Evolutionary conservation across 1,140 invertebrate species (phyloP).

Genomic region (Caenorhabditis briggsae): DNA sequence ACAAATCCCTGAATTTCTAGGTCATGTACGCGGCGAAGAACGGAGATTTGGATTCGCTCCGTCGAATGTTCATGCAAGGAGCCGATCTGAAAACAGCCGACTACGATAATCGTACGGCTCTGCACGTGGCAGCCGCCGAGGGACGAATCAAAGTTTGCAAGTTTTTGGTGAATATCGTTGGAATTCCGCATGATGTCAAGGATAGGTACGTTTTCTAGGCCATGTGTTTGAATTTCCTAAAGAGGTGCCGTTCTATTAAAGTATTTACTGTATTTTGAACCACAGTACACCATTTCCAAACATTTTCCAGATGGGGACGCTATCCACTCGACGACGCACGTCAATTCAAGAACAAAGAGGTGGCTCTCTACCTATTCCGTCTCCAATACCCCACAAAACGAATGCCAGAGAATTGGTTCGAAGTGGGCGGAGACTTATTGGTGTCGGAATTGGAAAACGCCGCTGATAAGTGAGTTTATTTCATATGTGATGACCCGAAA

Average conservation of each 20-base stretch:
- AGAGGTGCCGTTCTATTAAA: no score
- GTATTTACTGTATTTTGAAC: no score
- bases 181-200: conserved; percentile 81
- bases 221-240: background rate
- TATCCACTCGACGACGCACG: conserved; percentile 76
- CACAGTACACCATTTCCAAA: no score
- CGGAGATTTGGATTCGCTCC: conserved; percentile 84
- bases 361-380: conserved; percentile 57
- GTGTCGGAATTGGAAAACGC: background rate
- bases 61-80: conserved; percentile 71
- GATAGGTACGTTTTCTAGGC: conserved; percentile 49
- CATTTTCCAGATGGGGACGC: conserved; percentile 71
- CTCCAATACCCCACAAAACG: conserved; percentile 33
- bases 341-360: conserved; percentile 70
- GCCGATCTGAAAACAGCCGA: conserved; percentile 85
- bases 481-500: no score
- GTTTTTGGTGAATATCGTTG: conserved; percentile 83
- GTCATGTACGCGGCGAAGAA: conserved; percentile 86
- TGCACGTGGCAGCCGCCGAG: conserved; percentile 79
- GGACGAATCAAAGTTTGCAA: conserved; percentile 77
- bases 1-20: background rate
- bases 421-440: conserved; percentile 23
- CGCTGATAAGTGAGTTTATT: conserved; percentile 4
- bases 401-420: conserved; percentile 44
- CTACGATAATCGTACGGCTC: conserved; percentile 86